Percentiles rank a stretch among this genome's conserved stretches.
These are phyloP conservation scores for Amblyopsis hoosieri DNA, from an alignment of 2,797 vertebrate genomes.

Conservation along the genomic window DNA sequence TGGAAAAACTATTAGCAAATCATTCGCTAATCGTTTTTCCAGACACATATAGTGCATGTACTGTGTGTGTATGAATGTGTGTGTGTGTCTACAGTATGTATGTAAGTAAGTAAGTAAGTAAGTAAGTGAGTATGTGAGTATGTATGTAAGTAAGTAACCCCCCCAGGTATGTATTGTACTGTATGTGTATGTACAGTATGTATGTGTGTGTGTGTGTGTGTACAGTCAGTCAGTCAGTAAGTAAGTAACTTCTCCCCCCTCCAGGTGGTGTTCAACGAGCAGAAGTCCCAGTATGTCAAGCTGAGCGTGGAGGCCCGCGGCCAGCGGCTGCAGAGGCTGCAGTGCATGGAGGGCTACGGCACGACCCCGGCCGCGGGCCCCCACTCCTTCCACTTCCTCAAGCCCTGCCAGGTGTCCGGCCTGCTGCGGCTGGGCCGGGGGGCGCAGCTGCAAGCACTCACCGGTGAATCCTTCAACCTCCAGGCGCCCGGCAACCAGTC, in stretches of 20 bases:
- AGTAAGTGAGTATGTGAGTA: no score
- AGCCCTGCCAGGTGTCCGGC: constrained; percentile 89
- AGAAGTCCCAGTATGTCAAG: constrained; percentile 89
- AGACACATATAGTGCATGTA: no score
- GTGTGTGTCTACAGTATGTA: no score
- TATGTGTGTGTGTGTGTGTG: no score
- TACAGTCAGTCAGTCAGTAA: neutral
- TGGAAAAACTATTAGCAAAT: no score
- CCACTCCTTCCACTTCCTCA: constrained; percentile 82
- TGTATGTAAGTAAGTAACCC: no score
- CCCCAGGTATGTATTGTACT: no score
- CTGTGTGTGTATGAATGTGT: no score
- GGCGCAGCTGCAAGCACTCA: constrained; percentile 78
- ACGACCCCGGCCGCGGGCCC: constrained; percentile 83
- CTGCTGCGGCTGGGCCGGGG: constrained; percentile 82
- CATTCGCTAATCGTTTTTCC: no score
- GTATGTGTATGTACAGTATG: no score
- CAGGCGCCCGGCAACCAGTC: constrained; percentile 60
- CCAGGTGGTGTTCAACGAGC: constrained; percentile 90
- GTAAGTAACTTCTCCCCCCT: neutral
- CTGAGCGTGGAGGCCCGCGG: constrained; percentile 83
- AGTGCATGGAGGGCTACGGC: constrained; percentile 89
- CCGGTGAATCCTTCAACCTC: constrained; percentile 71
- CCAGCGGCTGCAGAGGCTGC: constrained; percentile 72
- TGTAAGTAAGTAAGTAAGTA: no score